Evolutionary conservation across 2,888 invertebrate species (phyloP).

Genomic region (Electrophaes corylata): DNA sequence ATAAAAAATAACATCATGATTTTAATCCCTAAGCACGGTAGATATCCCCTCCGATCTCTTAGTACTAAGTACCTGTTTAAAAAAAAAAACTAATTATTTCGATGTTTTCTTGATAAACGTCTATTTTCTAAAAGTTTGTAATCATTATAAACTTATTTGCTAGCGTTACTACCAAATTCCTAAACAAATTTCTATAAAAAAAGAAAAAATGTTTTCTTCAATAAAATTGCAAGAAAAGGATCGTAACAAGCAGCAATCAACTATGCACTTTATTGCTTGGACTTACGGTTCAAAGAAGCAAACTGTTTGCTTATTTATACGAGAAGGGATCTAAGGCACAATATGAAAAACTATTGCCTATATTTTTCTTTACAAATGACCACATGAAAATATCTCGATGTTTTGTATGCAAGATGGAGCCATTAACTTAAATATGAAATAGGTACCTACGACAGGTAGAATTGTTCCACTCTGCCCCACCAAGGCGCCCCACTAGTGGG

Average conservation of each 20-base stretch:
- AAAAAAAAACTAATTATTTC: too few species aligned
- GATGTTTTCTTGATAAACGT: too few species aligned
- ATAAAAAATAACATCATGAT: too few species aligned
- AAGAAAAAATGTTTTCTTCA: slow-evolving; percentile 4
- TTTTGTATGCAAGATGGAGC: slow-evolving; percentile 15
- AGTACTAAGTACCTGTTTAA: too few species aligned
- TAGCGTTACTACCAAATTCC: background rate
- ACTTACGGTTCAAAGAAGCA: slow-evolving; percentile 12
- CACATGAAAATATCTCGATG: slow-evolving; percentile 15
- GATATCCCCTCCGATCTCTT: too few species aligned
- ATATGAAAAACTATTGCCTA: slow-evolving; percentile 36
- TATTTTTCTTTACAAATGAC: slow-evolving; percentile 30
- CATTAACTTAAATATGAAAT: slow-evolving; percentile 4
- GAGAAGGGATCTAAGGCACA: slow-evolving; percentile 19
- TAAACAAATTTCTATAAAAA: background rate
- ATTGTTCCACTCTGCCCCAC: too few species aligned
- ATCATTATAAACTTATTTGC: background rate
- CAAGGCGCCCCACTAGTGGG: too few species aligned
- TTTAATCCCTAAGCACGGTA: too few species aligned
- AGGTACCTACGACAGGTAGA: too few species aligned
- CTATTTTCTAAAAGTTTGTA: background rate
- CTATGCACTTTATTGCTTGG: slow-evolving; percentile 15
- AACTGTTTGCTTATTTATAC: slow-evolving; percentile 24
- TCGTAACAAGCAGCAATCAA: slow-evolving; percentile 10
- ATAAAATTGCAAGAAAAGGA: slow-evolving; percentile 15